phyloP scores from a whole-genome alignment of 2,797 vertebrate species.

The Lacerta agilis region DNA sequence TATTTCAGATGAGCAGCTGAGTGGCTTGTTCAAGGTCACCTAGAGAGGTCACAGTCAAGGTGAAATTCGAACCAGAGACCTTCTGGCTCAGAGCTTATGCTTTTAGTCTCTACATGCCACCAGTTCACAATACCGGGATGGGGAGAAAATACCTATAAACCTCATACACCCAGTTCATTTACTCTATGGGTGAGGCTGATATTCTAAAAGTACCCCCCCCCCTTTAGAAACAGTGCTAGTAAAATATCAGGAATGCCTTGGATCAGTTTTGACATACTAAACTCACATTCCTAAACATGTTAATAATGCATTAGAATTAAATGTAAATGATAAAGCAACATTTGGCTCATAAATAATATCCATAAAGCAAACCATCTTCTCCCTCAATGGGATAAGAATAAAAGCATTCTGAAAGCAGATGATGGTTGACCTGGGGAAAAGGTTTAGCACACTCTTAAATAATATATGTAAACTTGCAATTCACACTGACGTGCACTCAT shows the following conservation, averaged over 20 bases:
- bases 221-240: slow-evolving; percentile 24
- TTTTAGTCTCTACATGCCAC: background rate
- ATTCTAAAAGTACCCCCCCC: background rate
- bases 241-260: background rate
- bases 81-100: background rate
- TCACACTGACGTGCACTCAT: slow-evolving; percentile 68
- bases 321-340: slow-evolving; percentile 49
- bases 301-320: slow-evolving; percentile 67
- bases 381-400: slow-evolving; percentile 45
- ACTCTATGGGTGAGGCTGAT: background rate
- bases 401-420: slow-evolving; percentile 54
- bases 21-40: background rate
- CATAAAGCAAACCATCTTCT: slow-evolving; percentile 48
- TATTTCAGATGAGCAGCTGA: background rate
- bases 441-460: slow-evolving; percentile 69
- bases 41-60: background rate
- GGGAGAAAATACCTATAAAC: background rate
- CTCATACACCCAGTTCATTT: background rate
- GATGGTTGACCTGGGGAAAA: slow-evolving; percentile 66
- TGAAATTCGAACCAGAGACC: no score
- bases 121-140: background rate
- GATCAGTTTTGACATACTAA: slow-evolving; percentile 42
- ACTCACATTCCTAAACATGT: slow-evolving; percentile 32
- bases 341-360: slow-evolving; percentile 57
- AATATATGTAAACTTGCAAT: slow-evolving; percentile 69